These are phyloP conservation scores for Mythimna albipuncta DNA, from an alignment of 2,888 invertebrate genomes.

Conservation along the genomic window DNA sequence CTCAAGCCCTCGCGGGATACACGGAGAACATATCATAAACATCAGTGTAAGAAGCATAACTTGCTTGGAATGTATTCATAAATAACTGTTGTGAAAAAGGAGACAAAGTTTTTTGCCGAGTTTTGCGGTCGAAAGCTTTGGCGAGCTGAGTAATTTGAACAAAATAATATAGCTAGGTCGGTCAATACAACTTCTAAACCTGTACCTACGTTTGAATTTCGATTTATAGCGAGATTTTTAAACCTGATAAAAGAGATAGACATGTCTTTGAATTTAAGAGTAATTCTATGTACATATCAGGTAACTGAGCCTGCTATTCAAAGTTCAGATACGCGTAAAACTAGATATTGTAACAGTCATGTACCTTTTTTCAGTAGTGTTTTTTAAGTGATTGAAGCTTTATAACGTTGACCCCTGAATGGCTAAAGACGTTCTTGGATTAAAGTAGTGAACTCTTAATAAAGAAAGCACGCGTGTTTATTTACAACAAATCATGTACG, in stretches of 20 bases:
- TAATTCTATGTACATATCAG: neutral
- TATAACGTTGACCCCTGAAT: neutral
- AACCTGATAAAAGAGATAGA: conserved; percentile 8
- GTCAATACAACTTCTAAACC: conserved; percentile 8
- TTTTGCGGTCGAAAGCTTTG: conserved; percentile 36
- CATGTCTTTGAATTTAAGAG: conserved; percentile 1
- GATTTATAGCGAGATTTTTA: conserved; percentile 1
- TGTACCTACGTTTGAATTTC: conserved; percentile 11
- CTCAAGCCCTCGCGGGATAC: conserved; percentile 2
- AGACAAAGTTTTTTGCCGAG: conserved; percentile 50
- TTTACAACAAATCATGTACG: no score
- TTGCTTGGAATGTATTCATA: conserved; percentile 63
- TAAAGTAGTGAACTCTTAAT: neutral
- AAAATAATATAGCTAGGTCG: conserved; percentile 14
- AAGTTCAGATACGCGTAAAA: neutral
- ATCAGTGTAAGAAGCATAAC: conserved; percentile 43
- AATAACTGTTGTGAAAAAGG: conserved; percentile 32
- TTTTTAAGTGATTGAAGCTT: neutral
- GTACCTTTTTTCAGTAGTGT: neutral
- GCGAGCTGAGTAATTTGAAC: conserved; percentile 43
- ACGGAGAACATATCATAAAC: conserved; percentile 13
- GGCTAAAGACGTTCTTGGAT: neutral
- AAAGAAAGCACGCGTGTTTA: no score
- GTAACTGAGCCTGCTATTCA: neutral
- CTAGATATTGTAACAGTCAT: neutral